Evolutionary conservation across 92 coral and sea anemone genomes (phyloP).

Genomic region (Zoanthus sociatus): DNA sequence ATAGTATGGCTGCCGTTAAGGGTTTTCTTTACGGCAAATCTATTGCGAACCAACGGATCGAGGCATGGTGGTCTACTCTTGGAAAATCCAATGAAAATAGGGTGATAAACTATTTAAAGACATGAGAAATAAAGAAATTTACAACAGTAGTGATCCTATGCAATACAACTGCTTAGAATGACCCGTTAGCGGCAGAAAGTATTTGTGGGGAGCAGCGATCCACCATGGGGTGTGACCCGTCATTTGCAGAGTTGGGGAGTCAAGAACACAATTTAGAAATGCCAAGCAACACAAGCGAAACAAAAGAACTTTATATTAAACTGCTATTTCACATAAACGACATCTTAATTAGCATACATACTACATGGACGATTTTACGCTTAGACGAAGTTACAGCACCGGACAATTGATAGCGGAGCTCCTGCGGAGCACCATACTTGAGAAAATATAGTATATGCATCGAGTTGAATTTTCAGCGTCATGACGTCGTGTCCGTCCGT

Average conservation of each 20-base stretch:
- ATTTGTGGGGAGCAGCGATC: conserved; percentile 12
- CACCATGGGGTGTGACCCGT: conserved; percentile 19
- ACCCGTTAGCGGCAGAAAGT: conserved; percentile 1
- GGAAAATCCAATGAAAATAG: conserved; percentile 1
- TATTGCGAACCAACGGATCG: conserved; percentile 8
- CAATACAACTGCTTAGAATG: conserved; percentile 54
- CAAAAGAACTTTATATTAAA: conserved; percentile 16
- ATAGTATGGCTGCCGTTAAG: conserved; percentile 10
- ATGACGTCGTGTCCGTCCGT: too few relatives aligned
- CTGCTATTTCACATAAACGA: conserved; percentile 7
- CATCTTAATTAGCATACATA: too few relatives aligned
- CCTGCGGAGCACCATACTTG: too few relatives aligned
- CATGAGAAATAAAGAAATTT: conserved; percentile 29
- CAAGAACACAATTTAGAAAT: conserved; percentile 19
- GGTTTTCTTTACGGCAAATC: conserved; percentile 27
- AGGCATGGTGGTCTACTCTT: conserved; percentile 40
- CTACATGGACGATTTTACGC: too few relatives aligned
- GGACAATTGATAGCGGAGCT: too few relatives aligned
- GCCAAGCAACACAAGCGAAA: conserved; percentile 1
- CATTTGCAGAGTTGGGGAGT: conserved; percentile 26
- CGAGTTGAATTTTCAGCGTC: too few relatives aligned
- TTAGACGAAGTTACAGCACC: too few relatives aligned
- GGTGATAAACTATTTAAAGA: conserved; percentile 44
- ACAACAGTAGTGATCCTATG: conserved; percentile 6
- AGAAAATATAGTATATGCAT: too few relatives aligned